Evolutionary conservation across 2,113 vertebrate species (phyloP), one percentile per base, ranked within the genome.

Genomic region (Dissostichus mawsoni): DNA sequence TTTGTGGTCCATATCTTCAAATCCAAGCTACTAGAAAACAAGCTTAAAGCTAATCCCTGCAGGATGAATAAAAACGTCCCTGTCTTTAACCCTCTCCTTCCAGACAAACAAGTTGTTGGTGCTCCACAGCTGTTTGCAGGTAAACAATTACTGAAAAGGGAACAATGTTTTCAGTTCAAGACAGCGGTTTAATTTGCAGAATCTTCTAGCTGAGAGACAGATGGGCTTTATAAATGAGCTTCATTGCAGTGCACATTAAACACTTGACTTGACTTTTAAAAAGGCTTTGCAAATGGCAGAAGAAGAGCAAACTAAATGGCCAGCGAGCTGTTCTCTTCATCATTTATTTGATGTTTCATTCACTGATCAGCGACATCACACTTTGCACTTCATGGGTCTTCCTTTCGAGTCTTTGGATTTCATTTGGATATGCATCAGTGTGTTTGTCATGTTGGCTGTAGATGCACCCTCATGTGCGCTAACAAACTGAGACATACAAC

Each of bases 401-500:
- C 52, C 63, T 61, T 56, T 74, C 67, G 70, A 59, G 72, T 58
- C 80, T 69, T 44, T 8, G 48, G 52, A 81, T 90, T 70, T 80
- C 87, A 89, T 89, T 70, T 68, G 76, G 79, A 64, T 83, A 76
- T 72, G 63, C 59, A 56, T 85, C 70, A 67, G 69, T 68, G 67
- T 69, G 69, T 64, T 48, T 69, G 74, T 86, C 83, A 50, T 71
- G 65, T 41, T 5, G 47, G 7, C 8, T 13, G 2, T 72, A 53
- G 80, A 47, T 11, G 44, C 63, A 4, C 8, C 41, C 50, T n/a
- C 17, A 16, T 3, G 45, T 23, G 36, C 1, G 5, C 17, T 71
- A 20, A 7, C 78, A 50, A 25, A 17, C 45, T 17, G 68, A 68
- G 64, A 74, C 69, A 50, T 20, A 44, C 63, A 66, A 18, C 59